Base-by-base conservation (phyloP, 2,797 vertebrate species). In the Phoebastria nigripes region DNA sequence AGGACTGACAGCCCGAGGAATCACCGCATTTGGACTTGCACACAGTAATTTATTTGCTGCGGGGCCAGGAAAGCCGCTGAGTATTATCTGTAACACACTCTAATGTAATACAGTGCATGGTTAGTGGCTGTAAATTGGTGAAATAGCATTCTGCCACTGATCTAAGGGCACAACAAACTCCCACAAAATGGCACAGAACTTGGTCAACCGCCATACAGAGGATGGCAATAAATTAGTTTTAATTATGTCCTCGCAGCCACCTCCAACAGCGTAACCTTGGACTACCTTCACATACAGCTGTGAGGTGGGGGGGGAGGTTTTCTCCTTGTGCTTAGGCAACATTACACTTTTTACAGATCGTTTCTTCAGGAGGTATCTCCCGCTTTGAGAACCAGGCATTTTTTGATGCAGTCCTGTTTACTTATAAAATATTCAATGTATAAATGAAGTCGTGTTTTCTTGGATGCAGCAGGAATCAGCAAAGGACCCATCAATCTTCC, bases 61-160 rank as follows among this genome's bases (percentile, higher is more conserved):
- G 8, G 55, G 66, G 59, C 59, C 39, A 41, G 74, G 15, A 89
- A 33, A 87, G 67, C 29, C 0, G 0, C 61, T 28, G 66, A 66
- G 14, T 44, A 28, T 74, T 78, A 42, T 12, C 44, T 15, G 26
- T 67, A 56, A 67, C 17, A 15, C 5, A 20, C 6, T 51, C 24
- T 6, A n/a, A 33, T 1, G 3, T 49, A 87, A 46, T 26, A 37
- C 25, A 37, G n/a, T 15, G 15, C 1, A 0, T 20, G 44, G 52
- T 37, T n/a, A 35, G 33, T 26, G 26, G 35, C 62, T 58, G 42
- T 15, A 65, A 92, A 63, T 2, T 11, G 12, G 24, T 15, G 12
- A 66, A 94, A 92, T 5, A 58, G 47, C 55, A 29, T 46, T 63
- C 56, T 67, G 52, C 52, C 37, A 4, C 51, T 37, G 12, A 71